phyloP scores from a whole-genome alignment of 2,888 invertebrate species.

The Stenodera caucasica region DNA sequence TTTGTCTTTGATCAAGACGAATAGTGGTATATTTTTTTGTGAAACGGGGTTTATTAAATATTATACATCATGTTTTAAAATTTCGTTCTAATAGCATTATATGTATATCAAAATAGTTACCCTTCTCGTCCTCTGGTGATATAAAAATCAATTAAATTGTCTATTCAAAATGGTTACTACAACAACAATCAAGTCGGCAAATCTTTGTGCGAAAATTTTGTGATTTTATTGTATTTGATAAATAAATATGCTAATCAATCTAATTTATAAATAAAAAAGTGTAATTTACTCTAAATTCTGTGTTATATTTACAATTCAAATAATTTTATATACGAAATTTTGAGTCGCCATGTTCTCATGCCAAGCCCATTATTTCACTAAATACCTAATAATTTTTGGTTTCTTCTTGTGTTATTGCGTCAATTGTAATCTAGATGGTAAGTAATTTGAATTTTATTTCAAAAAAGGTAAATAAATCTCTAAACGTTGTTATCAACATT shows the following conservation, averaged over 20 bases:
- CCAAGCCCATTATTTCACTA: constrained; percentile 54
- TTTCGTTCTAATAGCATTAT: too few relatives aligned
- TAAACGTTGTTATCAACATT: not conserved
- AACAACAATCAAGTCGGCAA: constrained; percentile 48
- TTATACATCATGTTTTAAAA: too few relatives aligned
- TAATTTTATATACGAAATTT: constrained; percentile 31
- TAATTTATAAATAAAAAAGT: constrained; percentile 36
- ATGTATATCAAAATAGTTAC: too few relatives aligned
- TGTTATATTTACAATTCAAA: constrained; percentile 35
- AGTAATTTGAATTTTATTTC: constrained; percentile 29
- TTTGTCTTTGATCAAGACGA: too few relatives aligned
- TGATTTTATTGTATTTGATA: constrained; percentile 39
- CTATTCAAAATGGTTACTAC: constrained; percentile 46
- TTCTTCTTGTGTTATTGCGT: constrained; percentile 40
- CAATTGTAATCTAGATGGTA: constrained; percentile 49
- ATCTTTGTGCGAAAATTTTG: constrained; percentile 40
- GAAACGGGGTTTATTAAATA: too few relatives aligned
- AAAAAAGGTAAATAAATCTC: not conserved
- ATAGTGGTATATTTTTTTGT: too few relatives aligned
- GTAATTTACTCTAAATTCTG: constrained; percentile 35
- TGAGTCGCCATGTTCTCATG: constrained; percentile 53
- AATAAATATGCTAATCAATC: constrained; percentile 40
- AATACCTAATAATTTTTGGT: constrained; percentile 46
- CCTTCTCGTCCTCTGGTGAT: not conserved
- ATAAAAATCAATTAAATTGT: not conserved